Base-by-base conservation (phyloP, 2,113 vertebrate species). In the Eubucco bourcierii region DNA sequence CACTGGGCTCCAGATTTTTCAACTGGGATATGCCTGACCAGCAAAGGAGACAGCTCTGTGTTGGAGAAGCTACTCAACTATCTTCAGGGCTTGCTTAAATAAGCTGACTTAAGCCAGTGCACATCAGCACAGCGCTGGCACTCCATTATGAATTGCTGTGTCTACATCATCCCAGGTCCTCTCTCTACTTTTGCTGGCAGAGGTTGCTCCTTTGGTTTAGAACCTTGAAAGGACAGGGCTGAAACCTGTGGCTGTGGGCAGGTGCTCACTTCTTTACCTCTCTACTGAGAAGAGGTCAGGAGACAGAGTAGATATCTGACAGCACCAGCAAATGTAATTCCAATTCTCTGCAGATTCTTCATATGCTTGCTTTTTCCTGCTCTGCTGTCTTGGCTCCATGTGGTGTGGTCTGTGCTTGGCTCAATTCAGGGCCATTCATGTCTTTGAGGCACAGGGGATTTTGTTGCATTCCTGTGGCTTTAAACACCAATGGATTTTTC, bases 281-380 rank as follows among this genome's bases (percentile, higher is more conserved):
- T 66, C 84, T 81, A 1, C 71, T 75, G 74, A 2, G 11, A 79
- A 73, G 67, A 73, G 27, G 15, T n/a, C 68, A 66, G 50, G 58
- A 41, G 58, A 61, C 18, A 64, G 25, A 70, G 50, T 39, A 76
- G 33, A 4, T 75, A 64, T 58, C 83, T 64, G 61, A 81, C 59
- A 28, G 61, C 63, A 79, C 80, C 80, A 88, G 46, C 64, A 88
- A 82, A 87, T 68, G 55, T 87, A 80, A 73, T 74, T 68, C 71
- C 70, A 72, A 41, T 41, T 88, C 34, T 29, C 63, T 91, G 84
- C 25, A 90, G 87, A 82, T 63, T 87, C 81, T 87, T 92, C 64
- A 44, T 0, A 0, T 61, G 39, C 18, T 65, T 46, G 24, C 39
- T 92, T 5, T 60, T 85, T 0, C 2, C 90, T 89, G 33, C 82